phyloP scores from a whole-genome alignment of 2,113 vertebrate genomes.

The Ia io region DNA sequence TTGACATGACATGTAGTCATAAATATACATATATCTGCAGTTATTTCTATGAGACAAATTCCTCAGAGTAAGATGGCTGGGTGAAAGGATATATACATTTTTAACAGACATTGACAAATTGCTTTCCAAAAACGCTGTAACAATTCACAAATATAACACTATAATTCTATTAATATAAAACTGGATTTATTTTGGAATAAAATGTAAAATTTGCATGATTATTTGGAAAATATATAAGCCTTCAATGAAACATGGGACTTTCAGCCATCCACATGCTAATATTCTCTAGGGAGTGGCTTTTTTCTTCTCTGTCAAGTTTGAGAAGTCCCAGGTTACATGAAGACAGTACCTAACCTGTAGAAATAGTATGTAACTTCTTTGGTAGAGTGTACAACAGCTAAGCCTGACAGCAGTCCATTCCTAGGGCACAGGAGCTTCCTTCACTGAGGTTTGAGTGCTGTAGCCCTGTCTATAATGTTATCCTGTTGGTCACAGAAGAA shows the following conservation, averaged over 20 bases:
- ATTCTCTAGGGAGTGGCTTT: neutral
- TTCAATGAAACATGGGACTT: neutral
- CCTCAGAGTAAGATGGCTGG: neutral
- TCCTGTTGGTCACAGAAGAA: neutral
- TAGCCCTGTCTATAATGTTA: neutral
- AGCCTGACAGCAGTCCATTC: neutral
- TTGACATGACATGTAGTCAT: neutral
- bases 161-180: conserved; percentile 7
- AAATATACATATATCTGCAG: neutral
- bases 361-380: neutral
- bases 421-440: neutral
- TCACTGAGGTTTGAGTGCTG: neutral
- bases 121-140: neutral
- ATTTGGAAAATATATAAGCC: neutral
- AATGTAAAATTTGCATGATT: neutral
- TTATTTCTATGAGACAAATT: conserved; percentile 15
- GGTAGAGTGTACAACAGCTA: neutral
- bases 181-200: neutral
- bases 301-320: neutral
- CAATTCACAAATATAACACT: neutral
- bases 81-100: neutral
- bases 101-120: neutral
- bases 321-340: neutral
- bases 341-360: neutral
- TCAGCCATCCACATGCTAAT: neutral